Base-by-base conservation (phyloP, 2,888 invertebrate genomes). In the Thera obeliscata region DNA sequence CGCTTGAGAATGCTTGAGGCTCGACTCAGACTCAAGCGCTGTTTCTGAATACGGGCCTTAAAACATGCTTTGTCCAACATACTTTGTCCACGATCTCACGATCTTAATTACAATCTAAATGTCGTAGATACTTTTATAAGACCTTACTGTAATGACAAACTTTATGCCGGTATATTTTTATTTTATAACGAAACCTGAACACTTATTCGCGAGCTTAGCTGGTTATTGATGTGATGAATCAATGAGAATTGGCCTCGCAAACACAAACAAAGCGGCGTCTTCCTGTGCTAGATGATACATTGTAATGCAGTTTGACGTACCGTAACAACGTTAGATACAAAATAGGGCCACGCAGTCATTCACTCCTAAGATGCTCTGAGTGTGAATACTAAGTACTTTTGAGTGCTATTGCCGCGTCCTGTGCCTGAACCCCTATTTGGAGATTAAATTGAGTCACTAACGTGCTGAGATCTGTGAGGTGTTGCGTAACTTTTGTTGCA, bases 221-320 rank as follows among this genome's bases (percentile, higher is more conserved):
- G 8, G 9, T 46, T 52, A 52, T 52, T 8, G 52, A 55, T 55
- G 36, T 55, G 54, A n/a, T 55, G 11, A 55, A 36, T 41, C 36
- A 12, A 55, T 43, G 43, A 43, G 12, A 38, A 55, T 56, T 56
- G 43, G 12, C 46, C 46, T 46, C 22, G 33, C 57, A 57, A 46
- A 33, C 57, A 46, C 33, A 22, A 46, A 50, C 60, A 38, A 60
- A 60, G 9, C 9, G 9, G 12, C 60, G 38, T 6, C 49, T 12
- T 60, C 60, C 50, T 50, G 60, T 60, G 50, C 3, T 33, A 60
- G 59, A 22, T 50, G 49, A 6, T 38, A 52, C 50, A 46, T 52
- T 60, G 38, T 52, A 41, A 60, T 52, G 38, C 60, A 50, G 50
- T 52, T 60, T 38, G 60, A 36, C 11, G 36, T 46, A 46, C 43